Percentiles rank a stretch among this genome's conserved stretches.
Conservation (phyloP, 1,140 invertebrate species). For the Drosophila kohkoa region DNA sequence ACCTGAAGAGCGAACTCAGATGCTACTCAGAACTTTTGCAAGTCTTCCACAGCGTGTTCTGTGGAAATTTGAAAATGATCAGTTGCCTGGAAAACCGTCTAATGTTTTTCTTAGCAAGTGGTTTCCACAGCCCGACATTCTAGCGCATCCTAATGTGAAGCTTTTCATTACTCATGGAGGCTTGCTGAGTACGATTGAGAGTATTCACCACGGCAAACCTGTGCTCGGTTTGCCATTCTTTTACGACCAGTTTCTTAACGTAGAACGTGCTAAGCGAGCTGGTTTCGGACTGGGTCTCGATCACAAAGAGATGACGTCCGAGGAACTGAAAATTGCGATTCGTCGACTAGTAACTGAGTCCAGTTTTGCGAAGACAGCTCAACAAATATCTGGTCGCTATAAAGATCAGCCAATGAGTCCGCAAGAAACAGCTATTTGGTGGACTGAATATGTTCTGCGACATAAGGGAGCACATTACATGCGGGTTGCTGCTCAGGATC, state of each 20-base stretch:
- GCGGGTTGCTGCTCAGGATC: constrained; percentile 63
- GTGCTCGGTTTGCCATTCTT: constrained; percentile 90
- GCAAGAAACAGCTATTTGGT: constrained; percentile 89
- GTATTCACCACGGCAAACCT: constrained; percentile 89
- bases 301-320: constrained; percentile 77
- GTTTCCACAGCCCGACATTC: constrained; percentile 90
- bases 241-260: constrained; percentile 87
- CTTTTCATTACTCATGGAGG: constrained; percentile 91
- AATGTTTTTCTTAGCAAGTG: constrained; percentile 89
- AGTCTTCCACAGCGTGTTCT: constrained; percentile 87
- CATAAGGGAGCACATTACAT: constrained; percentile 83
- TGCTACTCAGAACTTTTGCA: constrained; percentile 86
- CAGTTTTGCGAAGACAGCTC: constrained; percentile 84
- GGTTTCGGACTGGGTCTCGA: constrained; percentile 85
- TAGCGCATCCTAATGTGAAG: constrained; percentile 88
- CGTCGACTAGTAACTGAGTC: constrained; percentile 78
- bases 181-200: constrained; percentile 89
- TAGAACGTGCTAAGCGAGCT: constrained; percentile 83
- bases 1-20: constrained; percentile 84
- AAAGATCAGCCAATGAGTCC: constrained; percentile 87
- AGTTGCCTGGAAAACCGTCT: constrained; percentile 85
- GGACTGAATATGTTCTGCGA: constrained; percentile 89
- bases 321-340: constrained; percentile 71
- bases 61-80: constrained; percentile 89
- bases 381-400: constrained; percentile 86